Percentiles rank a stretch among this genome's conserved stretches.
phyloP scores from a whole-genome alignment of 1,140 invertebrate genomes.

The Teleopsis dalmanni region DNA sequence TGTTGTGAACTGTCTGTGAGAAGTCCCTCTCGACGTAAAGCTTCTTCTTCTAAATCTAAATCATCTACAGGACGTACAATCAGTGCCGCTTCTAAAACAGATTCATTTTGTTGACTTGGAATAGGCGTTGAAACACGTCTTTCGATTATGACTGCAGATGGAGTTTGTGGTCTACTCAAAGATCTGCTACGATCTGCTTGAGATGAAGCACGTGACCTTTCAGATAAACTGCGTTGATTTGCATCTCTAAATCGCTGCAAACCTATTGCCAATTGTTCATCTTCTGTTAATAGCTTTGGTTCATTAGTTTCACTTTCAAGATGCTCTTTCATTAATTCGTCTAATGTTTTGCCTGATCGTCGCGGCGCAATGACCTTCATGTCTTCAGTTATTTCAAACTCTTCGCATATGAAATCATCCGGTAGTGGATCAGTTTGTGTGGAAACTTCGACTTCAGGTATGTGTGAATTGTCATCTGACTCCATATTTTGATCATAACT shows the following conservation, averaged over 20 bases:
- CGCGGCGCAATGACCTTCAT: slow-evolving; percentile 38
- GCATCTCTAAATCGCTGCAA: slow-evolving; percentile 45
- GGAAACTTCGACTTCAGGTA: slow-evolving; percentile 60
- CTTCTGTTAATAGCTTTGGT: slow-evolving; percentile 25
- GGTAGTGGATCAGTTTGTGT: slow-evolving; percentile 75
- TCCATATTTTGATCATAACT: slow-evolving; percentile 28
- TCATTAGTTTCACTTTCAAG: slow-evolving; percentile 22
- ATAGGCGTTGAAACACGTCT: slow-evolving; percentile 50
- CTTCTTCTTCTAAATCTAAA: slow-evolving; percentile 36
- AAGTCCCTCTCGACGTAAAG: slow-evolving; percentile 30
- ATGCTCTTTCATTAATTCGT: slow-evolving; percentile 32
- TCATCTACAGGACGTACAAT: slow-evolving; percentile 48
- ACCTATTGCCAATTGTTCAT: slow-evolving; percentile 40
- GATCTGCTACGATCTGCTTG: slow-evolving; percentile 48
- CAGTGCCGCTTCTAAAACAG: slow-evolving; percentile 50
- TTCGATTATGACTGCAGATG: slow-evolving; percentile 53
- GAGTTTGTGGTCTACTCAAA: slow-evolving; percentile 49
- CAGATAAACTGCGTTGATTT: slow-evolving; percentile 50
- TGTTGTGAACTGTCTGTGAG: slow-evolving; percentile 46
- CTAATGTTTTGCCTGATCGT: slow-evolving; percentile 27
- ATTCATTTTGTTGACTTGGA: slow-evolving; percentile 43
- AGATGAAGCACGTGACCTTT: slow-evolving; percentile 47
- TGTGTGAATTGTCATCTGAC: slow-evolving; percentile 8
- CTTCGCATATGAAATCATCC: slow-evolving; percentile 65
- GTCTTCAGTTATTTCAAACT: slow-evolving; percentile 51